These are phyloP conservation scores for Notolepis coatsorum DNA, from an alignment of 2,797 vertebrate species.

Conservation along the genomic window DNA sequence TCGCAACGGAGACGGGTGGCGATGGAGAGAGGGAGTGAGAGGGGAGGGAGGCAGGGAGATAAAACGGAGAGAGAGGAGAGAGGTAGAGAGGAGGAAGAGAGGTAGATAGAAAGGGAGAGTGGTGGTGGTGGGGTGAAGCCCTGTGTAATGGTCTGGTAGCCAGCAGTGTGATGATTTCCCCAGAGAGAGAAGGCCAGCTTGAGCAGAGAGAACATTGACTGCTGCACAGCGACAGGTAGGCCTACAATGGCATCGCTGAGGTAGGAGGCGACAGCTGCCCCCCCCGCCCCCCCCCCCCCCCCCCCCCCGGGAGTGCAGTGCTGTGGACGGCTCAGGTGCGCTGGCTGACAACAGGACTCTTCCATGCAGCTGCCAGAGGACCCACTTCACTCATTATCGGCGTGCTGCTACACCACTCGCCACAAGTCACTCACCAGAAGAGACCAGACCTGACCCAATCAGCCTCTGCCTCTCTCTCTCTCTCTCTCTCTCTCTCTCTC, in stretches of 20 bases:
- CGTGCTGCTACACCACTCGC: constrained; percentile 57
- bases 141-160: constrained; percentile 63
- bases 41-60: neutral
- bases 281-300: constrained; percentile 50
- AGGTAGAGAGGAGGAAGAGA: neutral
- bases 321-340: constrained; percentile 73
- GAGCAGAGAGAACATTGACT: constrained; percentile 56
- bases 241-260: constrained; percentile 55
- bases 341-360: constrained; percentile 48
- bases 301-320: constrained; percentile 55
- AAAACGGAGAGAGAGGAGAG: neutral
- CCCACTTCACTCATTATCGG: constrained; percentile 42
- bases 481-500: no score
- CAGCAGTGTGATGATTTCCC: constrained; percentile 71
- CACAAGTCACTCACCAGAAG: constrained; percentile 49
- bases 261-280: constrained; percentile 71
- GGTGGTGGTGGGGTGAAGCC: constrained; percentile 21
- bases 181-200: constrained; percentile 50
- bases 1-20: neutral
- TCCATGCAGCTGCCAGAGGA: constrained; percentile 51
- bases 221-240: constrained; percentile 74
- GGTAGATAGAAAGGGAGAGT: neutral
- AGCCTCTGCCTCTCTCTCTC: no score
- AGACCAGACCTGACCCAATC: neutral
- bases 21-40: constrained; percentile 18